phyloP scores from a whole-genome alignment of 2,888 invertebrate species.

The Tetanocera ferruginea region DNA sequence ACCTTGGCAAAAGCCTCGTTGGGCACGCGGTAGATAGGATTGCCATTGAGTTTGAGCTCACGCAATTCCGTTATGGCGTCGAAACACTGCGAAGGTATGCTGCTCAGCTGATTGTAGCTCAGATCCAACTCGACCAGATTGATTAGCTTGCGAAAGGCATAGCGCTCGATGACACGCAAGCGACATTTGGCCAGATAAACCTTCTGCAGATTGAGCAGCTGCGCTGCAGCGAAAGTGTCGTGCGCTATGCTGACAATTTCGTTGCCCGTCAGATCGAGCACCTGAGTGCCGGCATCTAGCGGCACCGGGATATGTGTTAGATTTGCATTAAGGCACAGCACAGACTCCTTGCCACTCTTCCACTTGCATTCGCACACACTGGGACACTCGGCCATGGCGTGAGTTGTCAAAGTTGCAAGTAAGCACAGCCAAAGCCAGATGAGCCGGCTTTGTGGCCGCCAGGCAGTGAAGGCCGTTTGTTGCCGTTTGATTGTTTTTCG shows the following conservation, averaged over 20 bases:
- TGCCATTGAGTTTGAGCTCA: slow-evolving; percentile 81
- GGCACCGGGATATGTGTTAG: slow-evolving; percentile 80
- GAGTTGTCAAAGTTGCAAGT: slow-evolving; percentile 50
- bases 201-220: slow-evolving; percentile 84
- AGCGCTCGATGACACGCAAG: slow-evolving; percentile 78
- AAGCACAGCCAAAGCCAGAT: slow-evolving; percentile 58
- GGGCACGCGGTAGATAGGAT: slow-evolving; percentile 79
- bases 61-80: slow-evolving; percentile 80
- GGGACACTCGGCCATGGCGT: slow-evolving; percentile 76
- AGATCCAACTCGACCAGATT: slow-evolving; percentile 87
- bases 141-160: slow-evolving; percentile 82
- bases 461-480: too few relatives aligned
- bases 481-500: too few relatives aligned
- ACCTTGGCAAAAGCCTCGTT: slow-evolving; percentile 79
- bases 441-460: not conserved
- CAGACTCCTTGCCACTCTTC: slow-evolving; percentile 89
- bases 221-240: slow-evolving; percentile 81
- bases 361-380: slow-evolving; percentile 88
- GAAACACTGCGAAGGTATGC: slow-evolving; percentile 81
- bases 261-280: slow-evolving; percentile 84
- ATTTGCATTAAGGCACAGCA: slow-evolving; percentile 82
- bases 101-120: slow-evolving; percentile 78
- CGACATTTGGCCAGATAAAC: slow-evolving; percentile 81
- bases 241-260: slow-evolving; percentile 77
- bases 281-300: slow-evolving; percentile 83